Percentiles rank a stretch among this genome's conserved stretches.
phyloP scores from a whole-genome alignment of 2,888 invertebrate species.

The Spodoptera littoralis region DNA sequence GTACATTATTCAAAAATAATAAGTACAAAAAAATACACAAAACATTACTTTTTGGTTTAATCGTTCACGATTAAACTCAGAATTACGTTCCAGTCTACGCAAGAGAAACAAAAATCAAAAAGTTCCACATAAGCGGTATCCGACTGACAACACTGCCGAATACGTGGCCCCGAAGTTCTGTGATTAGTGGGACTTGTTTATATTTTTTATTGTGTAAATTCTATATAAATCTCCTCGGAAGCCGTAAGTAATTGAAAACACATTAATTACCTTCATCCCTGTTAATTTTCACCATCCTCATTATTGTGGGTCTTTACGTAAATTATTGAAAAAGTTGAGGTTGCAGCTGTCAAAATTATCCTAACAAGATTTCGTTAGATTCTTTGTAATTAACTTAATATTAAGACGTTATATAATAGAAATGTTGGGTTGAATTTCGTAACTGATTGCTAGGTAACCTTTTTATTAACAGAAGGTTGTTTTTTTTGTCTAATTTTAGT shows the following conservation, averaged over 20 bases:
- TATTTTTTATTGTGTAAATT: slow-evolving; percentile 82
- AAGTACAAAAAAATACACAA: not conserved
- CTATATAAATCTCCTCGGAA: slow-evolving; percentile 68
- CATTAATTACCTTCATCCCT: slow-evolving; percentile 29
- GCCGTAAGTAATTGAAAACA: slow-evolving; percentile 76
- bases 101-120: slow-evolving; percentile 68
- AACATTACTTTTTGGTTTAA: not conserved
- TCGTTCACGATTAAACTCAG: too few relatives aligned
- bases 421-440: slow-evolving; percentile 16
- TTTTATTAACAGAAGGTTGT: slow-evolving; percentile 16
- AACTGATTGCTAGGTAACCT: not conserved
- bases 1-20: too few relatives aligned
- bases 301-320: slow-evolving; percentile 50
- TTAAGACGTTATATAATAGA: slow-evolving; percentile 49
- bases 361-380: slow-evolving; percentile 62
- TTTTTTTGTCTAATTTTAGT: slow-evolving; percentile 29
- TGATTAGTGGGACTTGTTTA: slow-evolving; percentile 82
- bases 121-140: slow-evolving; percentile 87
- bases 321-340: slow-evolving; percentile 63
- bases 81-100: slow-evolving; percentile 67
- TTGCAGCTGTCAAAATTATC: slow-evolving; percentile 78
- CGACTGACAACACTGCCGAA: slow-evolving; percentile 84
- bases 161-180: slow-evolving; percentile 86
- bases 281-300: slow-evolving; percentile 43
- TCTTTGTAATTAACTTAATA: slow-evolving; percentile 50